A percentile compares a stretch with the other conserved stretches of the same genome.
phyloP scores from a whole-genome alignment of 2,797 vertebrate genomes.

The Propithecus deckenii region DNA sequence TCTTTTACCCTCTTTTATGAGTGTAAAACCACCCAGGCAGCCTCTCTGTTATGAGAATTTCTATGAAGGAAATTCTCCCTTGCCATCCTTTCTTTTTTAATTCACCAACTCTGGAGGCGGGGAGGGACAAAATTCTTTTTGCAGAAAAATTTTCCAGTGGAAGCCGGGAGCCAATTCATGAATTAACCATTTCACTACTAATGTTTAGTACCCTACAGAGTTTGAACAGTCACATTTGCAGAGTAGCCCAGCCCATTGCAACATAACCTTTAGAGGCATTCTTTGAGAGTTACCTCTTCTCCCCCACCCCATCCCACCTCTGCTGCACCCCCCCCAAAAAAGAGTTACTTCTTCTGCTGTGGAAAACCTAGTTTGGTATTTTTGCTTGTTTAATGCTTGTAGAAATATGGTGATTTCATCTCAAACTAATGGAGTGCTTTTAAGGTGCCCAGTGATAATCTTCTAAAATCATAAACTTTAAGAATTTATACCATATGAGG shows the following conservation, averaged over 20 bases:
- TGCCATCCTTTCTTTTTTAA: conserved; percentile 14
- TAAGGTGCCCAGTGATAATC: conserved; percentile 3
- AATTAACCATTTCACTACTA: conserved; percentile 50
- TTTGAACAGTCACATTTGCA: conserved; percentile 18
- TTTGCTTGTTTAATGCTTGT: conserved; percentile 33
- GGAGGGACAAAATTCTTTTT: background rate
- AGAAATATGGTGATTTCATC: conserved; percentile 61
- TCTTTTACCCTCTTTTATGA: background rate
- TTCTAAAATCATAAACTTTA: conserved; percentile 26
- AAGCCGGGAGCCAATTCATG: background rate
- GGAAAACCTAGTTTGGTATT: conserved; percentile 22
- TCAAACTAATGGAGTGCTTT: conserved; percentile 1
- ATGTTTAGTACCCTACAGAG: background rate
- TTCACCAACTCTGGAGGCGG: background rate
- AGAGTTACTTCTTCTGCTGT: background rate
- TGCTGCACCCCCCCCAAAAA: background rate
- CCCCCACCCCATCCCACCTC: too few species aligned
- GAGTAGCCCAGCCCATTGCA: background rate
- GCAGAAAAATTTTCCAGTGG: background rate
- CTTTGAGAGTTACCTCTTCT: conserved; percentile 49
- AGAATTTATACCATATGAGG: conserved; percentile 7
- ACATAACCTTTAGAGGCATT: background rate
- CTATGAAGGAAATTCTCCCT: background rate
- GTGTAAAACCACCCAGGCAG: background rate
- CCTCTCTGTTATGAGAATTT: background rate